Percentiles rank a stretch among this genome's conserved stretches.
These are phyloP conservation scores for Ptiloglossa arizonensis DNA, from an alignment of 1,140 invertebrate genomes.

Conservation along the genomic window DNA sequence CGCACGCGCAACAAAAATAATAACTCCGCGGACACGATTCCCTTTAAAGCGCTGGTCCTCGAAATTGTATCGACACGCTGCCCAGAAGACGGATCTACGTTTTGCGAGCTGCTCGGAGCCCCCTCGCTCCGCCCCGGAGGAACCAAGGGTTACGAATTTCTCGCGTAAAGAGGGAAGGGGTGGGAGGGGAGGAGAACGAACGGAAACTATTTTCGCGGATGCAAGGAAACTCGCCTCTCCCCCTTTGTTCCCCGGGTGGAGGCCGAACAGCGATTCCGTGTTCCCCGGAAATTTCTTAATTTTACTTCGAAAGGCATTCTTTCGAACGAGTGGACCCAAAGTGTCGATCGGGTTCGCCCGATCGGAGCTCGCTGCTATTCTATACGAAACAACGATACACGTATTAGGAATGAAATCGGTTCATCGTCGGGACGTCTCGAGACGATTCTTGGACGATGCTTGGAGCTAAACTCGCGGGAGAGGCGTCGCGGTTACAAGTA, in stretches of 20 bases:
- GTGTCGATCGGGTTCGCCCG: slow-evolving; percentile 27
- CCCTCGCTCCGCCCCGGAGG: too few relatives aligned
- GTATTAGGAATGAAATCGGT: slow-evolving; percentile 4
- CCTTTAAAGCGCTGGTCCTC: slow-evolving; percentile 21
- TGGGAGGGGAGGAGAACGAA: too few relatives aligned
- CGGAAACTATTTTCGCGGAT: not conserved
- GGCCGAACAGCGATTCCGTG: not conserved
- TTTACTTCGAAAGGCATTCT: slow-evolving; percentile 26
- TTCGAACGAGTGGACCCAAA: slow-evolving; percentile 43
- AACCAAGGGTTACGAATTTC: too few relatives aligned
- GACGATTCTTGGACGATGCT: not conserved
- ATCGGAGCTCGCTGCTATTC: slow-evolving; percentile 27
- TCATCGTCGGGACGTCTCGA: not conserved
- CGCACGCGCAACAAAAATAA: too few relatives aligned
- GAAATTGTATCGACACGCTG: not conserved
- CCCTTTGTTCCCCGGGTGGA: not conserved
- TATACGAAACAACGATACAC: slow-evolving; percentile 30
- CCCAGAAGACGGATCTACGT: not conserved
- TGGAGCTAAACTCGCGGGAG: slow-evolving; percentile 69
- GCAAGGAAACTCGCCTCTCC: not conserved
- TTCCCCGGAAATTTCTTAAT: slow-evolving; percentile 10
- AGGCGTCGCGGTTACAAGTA: slow-evolving; percentile 73
- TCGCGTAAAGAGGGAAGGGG: too few relatives aligned
- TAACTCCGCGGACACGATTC: too few relatives aligned
- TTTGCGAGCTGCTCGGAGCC: not conserved